Conservation (phyloP, 2,797 vertebrate genomes). For the Argyrosomus regius region DNA sequence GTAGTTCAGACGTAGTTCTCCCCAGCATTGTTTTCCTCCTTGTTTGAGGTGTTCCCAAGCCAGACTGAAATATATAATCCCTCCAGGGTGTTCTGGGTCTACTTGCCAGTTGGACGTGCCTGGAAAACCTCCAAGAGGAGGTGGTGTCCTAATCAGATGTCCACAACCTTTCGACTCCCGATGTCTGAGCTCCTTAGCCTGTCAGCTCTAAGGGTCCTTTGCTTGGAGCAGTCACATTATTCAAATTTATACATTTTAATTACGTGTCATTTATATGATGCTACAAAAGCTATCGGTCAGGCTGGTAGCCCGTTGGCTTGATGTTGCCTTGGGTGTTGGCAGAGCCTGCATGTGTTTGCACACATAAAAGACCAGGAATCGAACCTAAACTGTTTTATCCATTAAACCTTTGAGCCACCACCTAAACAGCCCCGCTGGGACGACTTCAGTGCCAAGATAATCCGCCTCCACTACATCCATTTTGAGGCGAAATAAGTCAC, state of each 20-base stretch:
- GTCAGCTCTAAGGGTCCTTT: neutral
- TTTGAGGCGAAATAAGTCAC: slow-evolving; percentile 29
- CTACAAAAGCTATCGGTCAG: neutral
- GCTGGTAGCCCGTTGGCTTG: neutral
- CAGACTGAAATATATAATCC: too few relatives aligned
- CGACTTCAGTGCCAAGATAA: slow-evolving; percentile 15
- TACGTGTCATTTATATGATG: neutral
- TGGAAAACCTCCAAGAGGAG: too few relatives aligned
- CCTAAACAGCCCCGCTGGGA: slow-evolving; percentile 2
- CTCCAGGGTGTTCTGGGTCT: too few relatives aligned
- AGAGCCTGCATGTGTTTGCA: neutral
- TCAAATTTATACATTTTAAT: neutral
- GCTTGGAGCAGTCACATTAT: neutral
- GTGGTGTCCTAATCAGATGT: too few relatives aligned
- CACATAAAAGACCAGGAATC: slow-evolving; percentile 1
- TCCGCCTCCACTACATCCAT: slow-evolving; percentile 7
- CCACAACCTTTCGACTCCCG: too few relatives aligned
- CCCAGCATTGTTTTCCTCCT: too few relatives aligned
- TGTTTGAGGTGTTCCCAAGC: too few relatives aligned
- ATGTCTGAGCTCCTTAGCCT: too few relatives aligned
- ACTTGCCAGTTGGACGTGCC: too few relatives aligned
- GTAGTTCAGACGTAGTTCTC: too few relatives aligned
- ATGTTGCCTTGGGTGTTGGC: neutral
- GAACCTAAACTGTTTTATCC: slow-evolving; percentile 5
- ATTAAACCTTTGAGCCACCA: slow-evolving; percentile 3